Percentiles rank a stretch among this genome's conserved stretches.
Conservation (phyloP, 2,888 invertebrate genomes). For the Rhogogaster chlorosoma region DNA sequence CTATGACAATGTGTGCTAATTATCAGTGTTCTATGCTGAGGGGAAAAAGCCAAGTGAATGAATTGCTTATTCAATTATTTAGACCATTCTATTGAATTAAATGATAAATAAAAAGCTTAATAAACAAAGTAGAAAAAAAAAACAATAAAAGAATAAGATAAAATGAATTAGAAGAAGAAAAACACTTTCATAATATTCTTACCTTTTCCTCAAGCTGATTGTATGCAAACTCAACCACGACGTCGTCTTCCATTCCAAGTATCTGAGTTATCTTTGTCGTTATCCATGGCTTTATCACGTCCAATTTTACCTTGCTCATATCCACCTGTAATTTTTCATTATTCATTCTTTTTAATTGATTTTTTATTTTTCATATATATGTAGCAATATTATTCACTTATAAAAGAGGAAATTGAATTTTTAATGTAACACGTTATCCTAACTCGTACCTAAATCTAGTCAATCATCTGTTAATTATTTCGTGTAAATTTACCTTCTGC, state of each 20-base stretch:
- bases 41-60: constrained; percentile 77
- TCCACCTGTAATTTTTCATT: constrained; percentile 85
- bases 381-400: not conserved
- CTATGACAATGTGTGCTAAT: constrained; percentile 67
- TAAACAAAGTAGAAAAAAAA: constrained; percentile 60
- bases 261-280: constrained; percentile 97
- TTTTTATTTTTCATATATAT: not conserved
- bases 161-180: constrained; percentile 80
- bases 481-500: constrained; percentile 85
- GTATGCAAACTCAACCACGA: constrained; percentile 98
- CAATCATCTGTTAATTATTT: not conserved
- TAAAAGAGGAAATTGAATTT: constrained; percentile 20
- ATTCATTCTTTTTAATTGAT: not conserved
- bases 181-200: constrained; percentile 67
- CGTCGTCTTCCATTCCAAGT: constrained; percentile 98
- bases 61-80: constrained; percentile 61
- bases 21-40: constrained; percentile 75
- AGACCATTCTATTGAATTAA: constrained; percentile 55
- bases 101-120: constrained; percentile 45
- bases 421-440: not conserved
- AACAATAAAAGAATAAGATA: constrained; percentile 81
- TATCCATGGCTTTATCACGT: constrained; percentile 99
- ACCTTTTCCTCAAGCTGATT: constrained; percentile 98
- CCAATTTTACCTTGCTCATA: constrained; percentile 98
- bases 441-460: not conserved